Base-by-base conservation (phyloP, 1,140 invertebrate genomes). In the Galleria mellonella region DNA sequence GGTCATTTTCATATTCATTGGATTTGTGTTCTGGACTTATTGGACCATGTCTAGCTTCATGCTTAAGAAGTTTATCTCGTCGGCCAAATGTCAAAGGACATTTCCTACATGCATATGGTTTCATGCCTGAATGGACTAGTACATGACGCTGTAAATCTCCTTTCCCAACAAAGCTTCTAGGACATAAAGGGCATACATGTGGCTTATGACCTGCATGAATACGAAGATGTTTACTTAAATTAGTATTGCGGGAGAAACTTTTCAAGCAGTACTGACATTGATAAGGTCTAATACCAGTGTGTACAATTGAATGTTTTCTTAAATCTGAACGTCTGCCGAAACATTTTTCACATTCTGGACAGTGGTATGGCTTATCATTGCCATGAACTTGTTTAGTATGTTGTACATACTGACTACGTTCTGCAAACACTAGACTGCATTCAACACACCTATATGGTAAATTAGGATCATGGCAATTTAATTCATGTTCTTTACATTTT, bases 191-290 rank as follows among this genome's bases (percentile, higher is more conserved):
- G 62, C 93, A 94, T 0, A 92, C 91, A 64, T 93, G 92, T 0
- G 90, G 90, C 50, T 92, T 92, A 49, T 85, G 87, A 0, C 91
- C 91, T 28, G 89, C 90, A 73, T 93, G 92, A 28, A 91, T 91
- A 36, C 94, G 88, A 51, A 96, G 87, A 73, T 97, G 96, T 57
- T 96, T 93, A 48, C 94, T 93, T 3, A 97, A 87, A 83, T 96
- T 97, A 43, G 93, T 94, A 48, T 93, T 94, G 9, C 91, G 72
- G 9, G 90, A 91, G 55, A 93, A 93, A 37, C 89, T 90, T 73
- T 92, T 92, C 10, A 87, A 87, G 72, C 92, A 93, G 45, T 91
- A 87, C 11, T 88, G 86, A 71, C 92, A 93, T 30, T 89, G 89
- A 63, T 89, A 92, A 9, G 91, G 91, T 32, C 90, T 86, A 15